phyloP scores from a whole-genome alignment of 2,797 vertebrate genomes.

The Triplophysa yarkandensis region DNA sequence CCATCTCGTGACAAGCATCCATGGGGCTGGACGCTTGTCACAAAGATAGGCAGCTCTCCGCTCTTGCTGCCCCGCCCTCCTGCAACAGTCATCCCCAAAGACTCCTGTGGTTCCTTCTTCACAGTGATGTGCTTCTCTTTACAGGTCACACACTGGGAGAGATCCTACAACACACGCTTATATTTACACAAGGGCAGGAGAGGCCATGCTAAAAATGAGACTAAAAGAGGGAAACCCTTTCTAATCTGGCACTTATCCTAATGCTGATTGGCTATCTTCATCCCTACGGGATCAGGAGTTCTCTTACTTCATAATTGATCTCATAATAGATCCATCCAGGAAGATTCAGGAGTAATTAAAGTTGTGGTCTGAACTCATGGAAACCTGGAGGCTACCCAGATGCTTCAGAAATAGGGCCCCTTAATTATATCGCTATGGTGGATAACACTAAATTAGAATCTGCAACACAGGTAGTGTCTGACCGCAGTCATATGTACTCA shows the following conservation, averaged over 20 bases:
- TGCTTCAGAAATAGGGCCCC: constrained; percentile 37
- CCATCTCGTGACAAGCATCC: constrained; percentile 95
- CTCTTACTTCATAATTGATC: constrained; percentile 41
- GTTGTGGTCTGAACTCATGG: constrained; percentile 27
- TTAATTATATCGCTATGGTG: constrained; percentile 11
- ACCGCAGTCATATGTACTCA: constrained; percentile 65
- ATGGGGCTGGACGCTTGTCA: constrained; percentile 95
- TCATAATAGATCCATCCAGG: constrained; percentile 40
- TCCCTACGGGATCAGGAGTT: constrained; percentile 28
- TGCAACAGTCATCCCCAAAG: constrained; percentile 97
- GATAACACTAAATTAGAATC: constrained; percentile 26
- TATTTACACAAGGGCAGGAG: constrained; percentile 30
- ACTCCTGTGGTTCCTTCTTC: constrained; percentile 95
- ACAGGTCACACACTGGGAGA: constrained; percentile 93
- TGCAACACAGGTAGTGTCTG: constrained; percentile 15
- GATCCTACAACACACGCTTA: constrained; percentile 76
- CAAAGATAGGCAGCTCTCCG: constrained; percentile 96
- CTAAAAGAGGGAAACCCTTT: constrained; percentile 19
- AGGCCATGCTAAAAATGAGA: constrained; percentile 1
- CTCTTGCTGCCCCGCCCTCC: constrained; percentile 97
- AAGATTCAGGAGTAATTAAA: constrained; percentile 44
- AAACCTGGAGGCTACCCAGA: constrained; percentile 29
- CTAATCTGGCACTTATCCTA: constrained; percentile 36
- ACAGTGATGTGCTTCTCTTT: constrained; percentile 98
- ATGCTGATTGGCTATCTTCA: constrained; percentile 23